Base-by-base conservation (phyloP, 2,113 vertebrate genomes). In the Eurypyga helias region DNA sequence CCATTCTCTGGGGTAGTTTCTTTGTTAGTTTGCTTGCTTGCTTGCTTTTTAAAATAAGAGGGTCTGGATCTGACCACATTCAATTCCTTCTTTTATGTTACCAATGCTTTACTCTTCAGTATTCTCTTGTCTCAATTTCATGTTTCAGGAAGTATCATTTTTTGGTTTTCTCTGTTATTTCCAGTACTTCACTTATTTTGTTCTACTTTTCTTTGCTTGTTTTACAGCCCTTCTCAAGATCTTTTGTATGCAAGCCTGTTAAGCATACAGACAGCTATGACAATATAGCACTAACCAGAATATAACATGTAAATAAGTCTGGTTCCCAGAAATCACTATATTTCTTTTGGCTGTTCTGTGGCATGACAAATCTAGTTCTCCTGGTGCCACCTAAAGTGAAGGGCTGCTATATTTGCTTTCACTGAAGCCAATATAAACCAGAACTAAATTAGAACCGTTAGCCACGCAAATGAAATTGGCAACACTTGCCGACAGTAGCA, bases 381-480 rank as follows among this genome's bases (percentile, higher is more conserved):
- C 28, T 85, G n/a, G 55, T 96, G 57, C 54, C 87, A 89, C 70
- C 65, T 79, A 41, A 87, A 91, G 62, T 54, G 85, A 87, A 92
- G n/a, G 69, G 93, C 93, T 84, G 29, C 73, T 94, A 73, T 71
- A 62, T 78, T 96, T 94, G 38, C 69, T 84, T 96, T 93, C 81
- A 45, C 46, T 83, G 65, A 94, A 94, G 96, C 92, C 93, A 95
- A 31, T 66, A 90, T 75, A 95, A 96, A 70, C 78, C 65, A 90
- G 48, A 78, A 76, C 65, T 87, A 95, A 92, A 86, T 95, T 83
- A 93, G 93, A 95, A 92, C 36, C 1, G 1, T 60, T 89, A 89
- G 36, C 90, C 70, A 75, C 0, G 0, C 57, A 93, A 85, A 92
- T 55, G 55, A 94, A 94, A 95, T 80, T 96, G 92, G 87, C 69